Conservation (phyloP, 2,797 vertebrate species). For the Helarctos malayanus region DNA sequence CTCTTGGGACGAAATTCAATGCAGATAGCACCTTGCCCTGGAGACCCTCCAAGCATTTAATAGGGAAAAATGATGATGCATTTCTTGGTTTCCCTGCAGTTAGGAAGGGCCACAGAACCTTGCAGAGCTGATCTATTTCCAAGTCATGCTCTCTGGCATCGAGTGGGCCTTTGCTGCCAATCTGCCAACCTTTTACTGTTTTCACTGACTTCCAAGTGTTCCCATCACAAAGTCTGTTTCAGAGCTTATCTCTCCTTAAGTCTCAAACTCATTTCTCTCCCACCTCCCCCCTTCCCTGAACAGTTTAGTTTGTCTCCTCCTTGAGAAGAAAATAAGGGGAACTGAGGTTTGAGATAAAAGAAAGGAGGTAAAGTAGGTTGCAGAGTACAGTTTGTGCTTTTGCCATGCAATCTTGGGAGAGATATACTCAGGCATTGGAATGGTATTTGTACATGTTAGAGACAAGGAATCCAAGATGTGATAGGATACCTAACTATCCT, state of each 20-base stretch:
- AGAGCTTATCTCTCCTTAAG: not conserved
- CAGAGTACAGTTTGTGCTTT: not conserved
- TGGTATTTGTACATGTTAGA: not conserved
- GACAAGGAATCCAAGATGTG: not conserved
- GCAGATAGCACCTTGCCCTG: not conserved
- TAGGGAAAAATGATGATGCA: conserved; percentile 41
- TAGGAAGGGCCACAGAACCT: conserved; percentile 24
- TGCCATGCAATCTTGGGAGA: not conserved
- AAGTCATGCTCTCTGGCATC: conserved; percentile 46
- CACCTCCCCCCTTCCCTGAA: not conserved
- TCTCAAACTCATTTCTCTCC: not conserved
- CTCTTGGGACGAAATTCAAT: conserved; percentile 34
- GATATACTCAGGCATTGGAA: not conserved
- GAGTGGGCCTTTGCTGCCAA: not conserved
- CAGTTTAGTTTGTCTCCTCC: not conserved
- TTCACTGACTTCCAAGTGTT: conserved; percentile 57
- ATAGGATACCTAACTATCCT: not conserved
- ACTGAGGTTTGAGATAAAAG: not conserved
- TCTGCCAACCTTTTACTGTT: not conserved
- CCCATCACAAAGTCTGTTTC: not conserved
- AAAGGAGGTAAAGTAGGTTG: not conserved
- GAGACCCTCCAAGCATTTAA: conserved; percentile 47
- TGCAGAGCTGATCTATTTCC: conserved; percentile 13
- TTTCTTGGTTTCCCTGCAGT: not conserved
- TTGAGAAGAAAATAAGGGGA: not conserved